Evolutionary conservation across 23 tunicate genomes (phyloP).

Genomic region (Halocynthia roretzi): DNA sequence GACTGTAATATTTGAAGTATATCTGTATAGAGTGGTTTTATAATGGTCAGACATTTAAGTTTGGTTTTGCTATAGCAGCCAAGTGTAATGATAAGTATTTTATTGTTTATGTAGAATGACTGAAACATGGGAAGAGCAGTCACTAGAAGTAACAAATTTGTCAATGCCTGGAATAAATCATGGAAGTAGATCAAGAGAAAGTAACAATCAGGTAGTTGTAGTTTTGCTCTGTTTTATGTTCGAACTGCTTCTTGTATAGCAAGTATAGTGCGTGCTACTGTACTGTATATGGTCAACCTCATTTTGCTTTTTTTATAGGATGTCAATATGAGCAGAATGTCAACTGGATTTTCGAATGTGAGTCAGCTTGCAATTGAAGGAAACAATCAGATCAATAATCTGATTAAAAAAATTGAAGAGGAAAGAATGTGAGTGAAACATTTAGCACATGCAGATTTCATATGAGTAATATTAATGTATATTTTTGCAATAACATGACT

Average conservation of each 20-base stretch:
- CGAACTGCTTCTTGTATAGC: no score
- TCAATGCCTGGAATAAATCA: slow-evolving; percentile 7
- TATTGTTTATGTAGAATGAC: slow-evolving; percentile 5
- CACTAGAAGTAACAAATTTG: slow-evolving; percentile 5
- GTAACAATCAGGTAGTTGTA: not conserved
- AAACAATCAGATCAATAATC: slow-evolving; percentile 37
- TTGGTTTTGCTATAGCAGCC: no score
- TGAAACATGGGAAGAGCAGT: slow-evolving; percentile 11
- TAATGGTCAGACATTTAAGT: no score
- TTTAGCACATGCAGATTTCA: not conserved
- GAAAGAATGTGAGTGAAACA: slow-evolving; percentile 31
- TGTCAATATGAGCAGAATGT: slow-evolving; percentile 17
- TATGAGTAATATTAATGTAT: not conserved
- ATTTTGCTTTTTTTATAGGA: not conserved
- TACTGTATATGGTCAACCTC: no score
- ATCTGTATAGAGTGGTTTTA: no score
- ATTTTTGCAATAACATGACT: no score
- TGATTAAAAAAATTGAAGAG: slow-evolving; percentile 57
- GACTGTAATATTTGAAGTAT: no score
- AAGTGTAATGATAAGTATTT: no score
- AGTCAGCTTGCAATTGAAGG: slow-evolving; percentile 62
- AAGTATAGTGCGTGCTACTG: no score
- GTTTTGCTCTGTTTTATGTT: no score
- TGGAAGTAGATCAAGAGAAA: not conserved
- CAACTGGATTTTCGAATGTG: slow-evolving; percentile 18